Evolutionary conservation across 2,888 invertebrate species (phyloP).

Genomic region (Venusia cambrica): DNA sequence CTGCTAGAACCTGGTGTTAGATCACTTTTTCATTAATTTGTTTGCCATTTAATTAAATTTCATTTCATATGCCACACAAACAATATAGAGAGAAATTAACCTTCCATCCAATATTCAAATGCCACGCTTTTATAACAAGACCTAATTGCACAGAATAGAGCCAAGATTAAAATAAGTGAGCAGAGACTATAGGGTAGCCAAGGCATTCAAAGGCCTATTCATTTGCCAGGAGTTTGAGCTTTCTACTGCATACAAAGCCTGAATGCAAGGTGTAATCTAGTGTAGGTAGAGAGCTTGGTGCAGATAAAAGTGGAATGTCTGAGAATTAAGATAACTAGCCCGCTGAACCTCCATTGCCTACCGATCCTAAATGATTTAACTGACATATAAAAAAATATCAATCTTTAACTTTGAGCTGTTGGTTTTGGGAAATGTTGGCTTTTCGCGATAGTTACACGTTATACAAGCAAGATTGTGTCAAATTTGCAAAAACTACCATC

Average conservation of each 20-base stretch:
- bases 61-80: conserved; percentile 3
- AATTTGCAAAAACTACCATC: too few species aligned
- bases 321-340: too few species aligned
- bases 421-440: too few species aligned
- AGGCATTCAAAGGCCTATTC: conserved; percentile 20
- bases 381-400: too few species aligned
- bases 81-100: conserved; percentile 32
- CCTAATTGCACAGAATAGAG: conserved; percentile 40
- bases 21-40: too few species aligned
- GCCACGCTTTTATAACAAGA: conserved; percentile 37
- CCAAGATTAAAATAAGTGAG: conserved; percentile 16
- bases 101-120: conserved; percentile 35
- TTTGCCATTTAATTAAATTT: conserved; percentile 2
- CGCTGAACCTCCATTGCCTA: too few species aligned
- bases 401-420: too few species aligned
- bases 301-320: too few species aligned
- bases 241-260: conserved; percentile 14
- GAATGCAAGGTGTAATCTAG: conserved; percentile 7
- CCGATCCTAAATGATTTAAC: too few species aligned
- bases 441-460: too few species aligned
- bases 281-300: conserved; percentile 1
- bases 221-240: conserved; percentile 15
- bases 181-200: conserved; percentile 7
- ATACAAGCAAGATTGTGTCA: too few species aligned
- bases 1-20: too few species aligned